phyloP scores from a whole-genome alignment of 2,888 invertebrate genomes.

The Bibio marci region DNA sequence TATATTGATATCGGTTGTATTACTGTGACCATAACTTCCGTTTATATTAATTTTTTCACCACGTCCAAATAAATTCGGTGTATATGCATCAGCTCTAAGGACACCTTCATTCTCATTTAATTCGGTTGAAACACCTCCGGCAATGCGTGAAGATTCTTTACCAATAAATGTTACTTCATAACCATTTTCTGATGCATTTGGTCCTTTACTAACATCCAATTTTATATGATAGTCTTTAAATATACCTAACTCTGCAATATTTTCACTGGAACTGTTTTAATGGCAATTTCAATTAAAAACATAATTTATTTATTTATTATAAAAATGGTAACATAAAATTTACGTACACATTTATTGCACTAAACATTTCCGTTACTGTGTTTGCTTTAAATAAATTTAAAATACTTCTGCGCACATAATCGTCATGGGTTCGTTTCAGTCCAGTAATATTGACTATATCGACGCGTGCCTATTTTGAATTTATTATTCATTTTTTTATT shows the following conservation, averaged over 20 bases:
- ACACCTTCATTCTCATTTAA: conserved; percentile 88
- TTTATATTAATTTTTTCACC: conserved; percentile 71
- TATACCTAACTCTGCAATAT: conserved; percentile 70
- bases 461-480: conserved; percentile 60
- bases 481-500: too few species aligned
- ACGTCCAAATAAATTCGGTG: conserved; percentile 74
- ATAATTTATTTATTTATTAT: conserved; percentile 24
- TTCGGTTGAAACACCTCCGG: conserved; percentile 71
- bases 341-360: not conserved
- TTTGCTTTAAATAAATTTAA: conserved; percentile 65
- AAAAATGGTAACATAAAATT: conserved; percentile 6
- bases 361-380: conserved; percentile 71
- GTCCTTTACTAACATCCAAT: conserved; percentile 75
- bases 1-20: conserved; percentile 63
- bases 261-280: conserved; percentile 43
- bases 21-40: conserved; percentile 70
- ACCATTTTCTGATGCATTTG: conserved; percentile 58
- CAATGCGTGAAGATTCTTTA: conserved; percentile 60
- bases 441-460: conserved; percentile 78
- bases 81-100: conserved; percentile 41
- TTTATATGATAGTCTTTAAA: conserved; percentile 72
- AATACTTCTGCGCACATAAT: conserved; percentile 63
- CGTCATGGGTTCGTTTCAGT: conserved; percentile 71
- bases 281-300: not conserved
- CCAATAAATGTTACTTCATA: conserved; percentile 74